Conservation (phyloP, 2,113 vertebrate species). For the Ploceus nigricollis region DNA sequence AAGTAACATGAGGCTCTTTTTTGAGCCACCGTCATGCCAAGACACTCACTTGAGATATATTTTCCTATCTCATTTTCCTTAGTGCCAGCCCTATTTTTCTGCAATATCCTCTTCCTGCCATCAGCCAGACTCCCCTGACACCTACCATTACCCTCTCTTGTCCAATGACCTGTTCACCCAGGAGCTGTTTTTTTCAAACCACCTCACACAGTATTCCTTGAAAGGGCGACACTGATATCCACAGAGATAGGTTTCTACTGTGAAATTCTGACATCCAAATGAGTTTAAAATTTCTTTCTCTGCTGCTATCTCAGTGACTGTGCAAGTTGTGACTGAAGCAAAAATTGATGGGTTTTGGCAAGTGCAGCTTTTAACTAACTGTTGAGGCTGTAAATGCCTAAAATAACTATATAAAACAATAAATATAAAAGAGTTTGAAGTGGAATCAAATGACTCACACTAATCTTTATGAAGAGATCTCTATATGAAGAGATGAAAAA, state of each 20-base stretch:
- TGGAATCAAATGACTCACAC: not conserved
- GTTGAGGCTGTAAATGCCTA: not conserved
- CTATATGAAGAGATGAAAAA: not conserved
- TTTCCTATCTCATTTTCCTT: not conserved
- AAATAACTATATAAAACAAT: not conserved
- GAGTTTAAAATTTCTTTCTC: not conserved
- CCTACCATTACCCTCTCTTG: not conserved
- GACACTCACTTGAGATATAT: not conserved
- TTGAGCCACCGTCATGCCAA: not conserved
- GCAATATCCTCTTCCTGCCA: not conserved
- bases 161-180: not conserved
- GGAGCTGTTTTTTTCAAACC: not conserved
- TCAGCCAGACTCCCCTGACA: not conserved
- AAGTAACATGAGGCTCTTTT: rapidly evolving
- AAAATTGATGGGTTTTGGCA: slow-evolving; percentile 1
- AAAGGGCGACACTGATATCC: not conserved
- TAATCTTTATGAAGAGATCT: not conserved
- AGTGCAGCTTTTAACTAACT: not conserved
- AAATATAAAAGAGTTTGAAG: not conserved
- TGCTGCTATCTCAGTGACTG: not conserved
- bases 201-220: not conserved
- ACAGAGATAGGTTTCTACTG: not conserved
- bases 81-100: not conserved
- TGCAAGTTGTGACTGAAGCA: slow-evolving; percentile 12
- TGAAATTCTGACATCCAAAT: not conserved